Conservation (phyloP, 2,113 vertebrate species). For the Rhadina sibilatrix region DNA sequence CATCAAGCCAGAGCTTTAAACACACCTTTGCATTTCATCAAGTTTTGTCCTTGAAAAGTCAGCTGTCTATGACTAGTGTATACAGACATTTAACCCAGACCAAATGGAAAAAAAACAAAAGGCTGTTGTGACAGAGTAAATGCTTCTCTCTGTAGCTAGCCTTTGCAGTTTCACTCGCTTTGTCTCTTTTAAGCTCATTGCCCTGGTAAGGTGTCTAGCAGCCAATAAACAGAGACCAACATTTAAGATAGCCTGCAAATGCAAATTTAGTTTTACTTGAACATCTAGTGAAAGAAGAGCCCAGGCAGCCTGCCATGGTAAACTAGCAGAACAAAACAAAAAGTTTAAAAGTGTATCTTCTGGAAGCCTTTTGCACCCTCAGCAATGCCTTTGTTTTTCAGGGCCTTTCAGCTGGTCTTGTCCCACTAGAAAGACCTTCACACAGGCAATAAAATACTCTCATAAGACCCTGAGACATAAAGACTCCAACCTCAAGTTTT, state of each 20-base stretch:
- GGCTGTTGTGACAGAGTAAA: slow-evolving; percentile 57
- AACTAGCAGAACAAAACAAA: slow-evolving; percentile 53
- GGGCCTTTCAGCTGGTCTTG: slow-evolving; percentile 2
- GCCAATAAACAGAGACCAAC: slow-evolving; percentile 40
- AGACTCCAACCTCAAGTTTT: not conserved
- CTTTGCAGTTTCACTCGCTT: slow-evolving; percentile 37
- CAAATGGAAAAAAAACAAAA: slow-evolving; percentile 55
- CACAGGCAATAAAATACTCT: not conserved
- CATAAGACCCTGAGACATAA: slow-evolving; percentile 37
- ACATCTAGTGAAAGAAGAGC: slow-evolving; percentile 34
- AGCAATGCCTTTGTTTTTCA: not conserved
- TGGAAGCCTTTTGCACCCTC: slow-evolving; percentile 21
- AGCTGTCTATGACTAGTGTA: not conserved
- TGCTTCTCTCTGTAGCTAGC: slow-evolving; percentile 22
- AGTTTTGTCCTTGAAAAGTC: slow-evolving; percentile 54
- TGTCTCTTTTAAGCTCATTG: slow-evolving; percentile 41
- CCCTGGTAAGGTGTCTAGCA: slow-evolving; percentile 44
- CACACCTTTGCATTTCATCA: slow-evolving; percentile 7
- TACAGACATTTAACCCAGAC: slow-evolving; percentile 11
- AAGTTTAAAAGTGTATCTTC: slow-evolving; percentile 49
- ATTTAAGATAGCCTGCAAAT: slow-evolving; percentile 60
- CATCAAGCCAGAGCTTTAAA: slow-evolving; percentile 3
- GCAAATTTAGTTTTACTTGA: slow-evolving; percentile 42
- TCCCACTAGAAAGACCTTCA: not conserved
- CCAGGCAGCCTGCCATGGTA: slow-evolving; percentile 27